Percentiles rank a stretch among this genome's conserved stretches.
Conservation (phyloP, 2,888 invertebrate species). For the Acrocyrtus sp. region DNA sequence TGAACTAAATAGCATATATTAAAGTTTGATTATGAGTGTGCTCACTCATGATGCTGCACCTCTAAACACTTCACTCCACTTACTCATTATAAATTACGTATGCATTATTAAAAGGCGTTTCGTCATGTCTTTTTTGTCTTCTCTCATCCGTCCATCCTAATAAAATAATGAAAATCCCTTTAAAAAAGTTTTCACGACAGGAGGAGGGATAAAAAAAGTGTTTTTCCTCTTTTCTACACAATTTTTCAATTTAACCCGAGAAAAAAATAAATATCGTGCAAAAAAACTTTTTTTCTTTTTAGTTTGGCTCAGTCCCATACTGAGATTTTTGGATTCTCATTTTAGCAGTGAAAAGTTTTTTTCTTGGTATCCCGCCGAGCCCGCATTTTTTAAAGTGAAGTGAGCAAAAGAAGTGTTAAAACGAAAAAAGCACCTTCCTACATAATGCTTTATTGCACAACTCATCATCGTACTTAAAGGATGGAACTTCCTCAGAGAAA, state of each 20-base stretch:
- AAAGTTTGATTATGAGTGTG: slow-evolving; percentile 27
- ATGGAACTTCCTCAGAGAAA: no score
- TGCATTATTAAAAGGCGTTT: slow-evolving; percentile 53
- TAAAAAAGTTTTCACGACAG: slow-evolving; percentile 39
- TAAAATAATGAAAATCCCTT: slow-evolving; percentile 49
- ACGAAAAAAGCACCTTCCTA: background rate
- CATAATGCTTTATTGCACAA: slow-evolving; percentile 13
- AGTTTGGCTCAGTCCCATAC: slow-evolving; percentile 38
- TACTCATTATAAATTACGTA: slow-evolving; percentile 47
- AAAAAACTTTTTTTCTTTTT: slow-evolving; percentile 23
- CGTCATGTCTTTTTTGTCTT: slow-evolving; percentile 24
- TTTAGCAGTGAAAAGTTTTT: slow-evolving; percentile 46
- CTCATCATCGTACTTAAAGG: background rate
- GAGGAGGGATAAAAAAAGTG: slow-evolving; percentile 27
- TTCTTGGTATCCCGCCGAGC: slow-evolving; percentile 47
- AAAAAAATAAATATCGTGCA: slow-evolving; percentile 47
- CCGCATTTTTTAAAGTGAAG: slow-evolving; percentile 34
- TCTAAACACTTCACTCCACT: slow-evolving; percentile 19
- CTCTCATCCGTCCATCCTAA: slow-evolving; percentile 20
- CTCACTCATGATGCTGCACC: slow-evolving; percentile 39
- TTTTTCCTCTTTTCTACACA: slow-evolving; percentile 33
- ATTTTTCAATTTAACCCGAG: slow-evolving; percentile 50
- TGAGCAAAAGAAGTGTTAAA: slow-evolving; percentile 19
- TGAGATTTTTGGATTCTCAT: slow-evolving; percentile 34
- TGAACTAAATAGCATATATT: slow-evolving; percentile 39